These are phyloP conservation scores for Bedellia somnulentella DNA, from an alignment of 2,888 invertebrate genomes.

Conservation along the genomic window DNA sequence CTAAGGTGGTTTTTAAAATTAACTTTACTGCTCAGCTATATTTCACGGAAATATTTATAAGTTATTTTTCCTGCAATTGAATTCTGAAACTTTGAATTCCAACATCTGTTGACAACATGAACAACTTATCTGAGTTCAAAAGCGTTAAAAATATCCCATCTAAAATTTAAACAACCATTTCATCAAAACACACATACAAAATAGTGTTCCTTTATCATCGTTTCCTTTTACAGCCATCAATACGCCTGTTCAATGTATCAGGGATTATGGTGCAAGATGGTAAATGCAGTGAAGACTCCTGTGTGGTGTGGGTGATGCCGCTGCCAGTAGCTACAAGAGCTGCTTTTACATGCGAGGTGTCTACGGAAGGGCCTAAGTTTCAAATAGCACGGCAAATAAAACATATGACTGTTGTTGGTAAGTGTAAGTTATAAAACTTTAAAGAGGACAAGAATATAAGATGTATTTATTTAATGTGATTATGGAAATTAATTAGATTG, in stretches of 20 bases:
- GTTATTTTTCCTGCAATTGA: too few relatives aligned
- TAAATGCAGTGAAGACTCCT: slow-evolving; percentile 32
- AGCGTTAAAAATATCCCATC: slow-evolving; percentile 4
- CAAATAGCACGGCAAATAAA: slow-evolving; percentile 45
- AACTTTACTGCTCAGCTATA: too few relatives aligned
- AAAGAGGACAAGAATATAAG: too few relatives aligned
- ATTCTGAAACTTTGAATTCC: too few relatives aligned
- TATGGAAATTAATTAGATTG: too few relatives aligned
- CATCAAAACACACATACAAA: too few relatives aligned
- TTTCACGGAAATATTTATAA: too few relatives aligned
- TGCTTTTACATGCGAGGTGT: slow-evolving; percentile 45
- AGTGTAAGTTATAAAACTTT: slow-evolving; percentile 17
- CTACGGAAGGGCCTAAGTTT: slow-evolving; percentile 49
- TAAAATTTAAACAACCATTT: slow-evolving; percentile 7
- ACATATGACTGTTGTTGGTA: slow-evolving; percentile 53
- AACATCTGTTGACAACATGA: too few relatives aligned
- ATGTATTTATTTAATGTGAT: too few relatives aligned
- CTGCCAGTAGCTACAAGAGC: slow-evolving; percentile 38
- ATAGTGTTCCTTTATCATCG: too few relatives aligned
- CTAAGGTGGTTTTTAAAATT: too few relatives aligned
- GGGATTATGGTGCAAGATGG: slow-evolving; percentile 47
- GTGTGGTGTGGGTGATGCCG: slow-evolving; percentile 46
- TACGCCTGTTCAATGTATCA: slow-evolving; percentile 43
- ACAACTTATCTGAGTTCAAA: too few relatives aligned
- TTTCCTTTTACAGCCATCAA: slow-evolving; percentile 28